Evolutionary conservation across 2,113 vertebrate species (phyloP), one percentile per base, ranked within the genome.

Genomic region (Hippocampus zosterae): DNA sequence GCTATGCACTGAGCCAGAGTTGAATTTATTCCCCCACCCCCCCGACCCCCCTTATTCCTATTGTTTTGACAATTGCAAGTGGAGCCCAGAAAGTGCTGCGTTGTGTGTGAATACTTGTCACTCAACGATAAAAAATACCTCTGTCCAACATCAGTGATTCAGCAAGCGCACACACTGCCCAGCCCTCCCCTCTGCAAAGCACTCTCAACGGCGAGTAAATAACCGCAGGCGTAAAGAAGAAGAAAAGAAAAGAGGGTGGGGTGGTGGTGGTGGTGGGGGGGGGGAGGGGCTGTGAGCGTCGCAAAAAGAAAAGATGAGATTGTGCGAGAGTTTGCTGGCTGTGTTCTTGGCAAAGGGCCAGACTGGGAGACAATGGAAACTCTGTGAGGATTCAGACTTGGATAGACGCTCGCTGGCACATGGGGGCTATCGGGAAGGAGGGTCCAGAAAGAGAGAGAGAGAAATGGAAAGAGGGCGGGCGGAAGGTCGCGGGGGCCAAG

Each of bases 331-430:
- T 88, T 84, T 83, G 82, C 83, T 64, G 78, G 81, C 74, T 67
- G 29, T 73, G 80, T 82, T 80, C 61, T 74, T 91, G 91, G 91
- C 88, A 74, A 80, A 60, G 46, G 70, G 84, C 91, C 90, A 88
- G 62, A 16, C 18, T 10, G 66, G 48, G 62, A 86, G 78, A 91
- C 91, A 92, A 92, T 90, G 77, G 84, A 60, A 72, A 69, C 10
- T 78, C 85, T 86, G 82, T 87, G 76, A 70, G 13, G 83, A 80
- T 81, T 84, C 79, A 76, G 75, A 70, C 66, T 71, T 85, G 86
- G 90, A 86, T 90, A 87, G 84, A 88, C 69, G 70, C 77, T 87
- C 87, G 85, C 79, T 90, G 85, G 84, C 91, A 87, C 91, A 82
- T 85, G 80, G 77, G 77, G 84, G 68, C 82, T 81, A 85, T 84